phyloP scores from a whole-genome alignment of 2,888 invertebrate genomes.

The Caenorhabditis sp. region DNA sequence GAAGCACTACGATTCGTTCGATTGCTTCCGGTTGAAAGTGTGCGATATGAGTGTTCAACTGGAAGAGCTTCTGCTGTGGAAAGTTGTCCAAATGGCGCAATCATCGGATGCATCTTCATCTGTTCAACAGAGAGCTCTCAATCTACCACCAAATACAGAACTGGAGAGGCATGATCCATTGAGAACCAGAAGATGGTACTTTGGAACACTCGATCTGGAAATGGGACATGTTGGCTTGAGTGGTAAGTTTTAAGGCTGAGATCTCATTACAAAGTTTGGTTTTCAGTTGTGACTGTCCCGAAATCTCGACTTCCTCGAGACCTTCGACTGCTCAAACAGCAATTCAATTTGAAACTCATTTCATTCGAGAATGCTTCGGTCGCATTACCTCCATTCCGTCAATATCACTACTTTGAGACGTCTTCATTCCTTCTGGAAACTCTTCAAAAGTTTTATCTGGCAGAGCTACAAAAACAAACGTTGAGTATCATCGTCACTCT shows the following conservation, averaged over 20 bases:
- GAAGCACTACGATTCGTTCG: conserved; percentile 90
- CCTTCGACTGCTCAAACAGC: conserved; percentile 90
- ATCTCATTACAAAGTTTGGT: conserved; percentile 63
- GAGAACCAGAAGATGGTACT: conserved; percentile 89
- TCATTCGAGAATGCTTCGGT: conserved; percentile 96
- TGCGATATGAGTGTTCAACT: conserved; percentile 91
- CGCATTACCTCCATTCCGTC: conserved; percentile 90
- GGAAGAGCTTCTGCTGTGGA: conserved; percentile 91
- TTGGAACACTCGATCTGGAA: conserved; percentile 90
- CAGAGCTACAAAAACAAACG: conserved; percentile 95
- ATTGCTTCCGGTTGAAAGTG: conserved; percentile 90
- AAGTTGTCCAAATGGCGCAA: conserved; percentile 85
- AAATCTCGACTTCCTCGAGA: conserved; percentile 88
- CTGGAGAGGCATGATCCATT: conserved; percentile 75
- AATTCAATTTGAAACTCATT: conserved; percentile 92
- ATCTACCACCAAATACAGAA: conserved; percentile 78
- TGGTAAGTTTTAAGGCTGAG: conserved; percentile 83
- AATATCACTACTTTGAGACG: conserved; percentile 94
- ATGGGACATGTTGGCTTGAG: conserved; percentile 92
- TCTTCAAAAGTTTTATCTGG: conserved; percentile 91
- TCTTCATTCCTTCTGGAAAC: conserved; percentile 90
- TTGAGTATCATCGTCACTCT: conserved; percentile 96
- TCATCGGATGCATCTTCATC: conserved; percentile 76
- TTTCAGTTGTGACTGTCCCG: conserved; percentile 93
- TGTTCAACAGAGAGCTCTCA: conserved; percentile 73